A percentile compares a stretch with the other conserved stretches of the same genome.
These are phyloP conservation scores for Sceloporus undulatus DNA, from an alignment of 2,113 vertebrate genomes.

Conservation along the genomic window DNA sequence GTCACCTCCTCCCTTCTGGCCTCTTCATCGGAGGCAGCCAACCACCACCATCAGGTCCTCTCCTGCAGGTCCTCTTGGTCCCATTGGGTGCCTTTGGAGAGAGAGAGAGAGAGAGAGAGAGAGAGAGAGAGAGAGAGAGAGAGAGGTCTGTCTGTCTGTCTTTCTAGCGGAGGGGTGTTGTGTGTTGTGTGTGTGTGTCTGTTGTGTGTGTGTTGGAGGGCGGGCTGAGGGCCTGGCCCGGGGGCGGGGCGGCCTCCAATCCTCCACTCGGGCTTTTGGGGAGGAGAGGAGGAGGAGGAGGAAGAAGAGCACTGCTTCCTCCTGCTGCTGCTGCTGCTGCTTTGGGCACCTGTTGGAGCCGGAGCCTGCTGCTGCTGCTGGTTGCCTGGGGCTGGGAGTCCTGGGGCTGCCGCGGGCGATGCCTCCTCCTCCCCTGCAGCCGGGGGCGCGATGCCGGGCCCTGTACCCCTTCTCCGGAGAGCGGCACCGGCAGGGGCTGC, in stretches of 20 bases:
- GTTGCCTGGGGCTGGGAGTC: not conserved
- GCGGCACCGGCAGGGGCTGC: conserved; percentile 90
- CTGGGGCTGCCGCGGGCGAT: conserved; percentile 25
- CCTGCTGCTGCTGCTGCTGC: not conserved
- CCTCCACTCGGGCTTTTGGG: conserved; percentile 34
- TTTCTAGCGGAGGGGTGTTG: no score
- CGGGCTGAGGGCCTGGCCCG: conserved; percentile 30
- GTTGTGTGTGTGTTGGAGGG: conserved; percentile 15
- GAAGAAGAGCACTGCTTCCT: conserved; percentile 46
- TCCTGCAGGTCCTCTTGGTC: no score
- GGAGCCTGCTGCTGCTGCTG: not conserved
- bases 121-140: no score
- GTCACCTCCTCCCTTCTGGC: no score
- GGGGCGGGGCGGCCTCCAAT: conserved; percentile 21
- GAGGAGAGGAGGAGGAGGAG: conserved; percentile 57
- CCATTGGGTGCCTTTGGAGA: no score
- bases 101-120: no score
- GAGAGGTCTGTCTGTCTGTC: no score
- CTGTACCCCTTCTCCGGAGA: conserved; percentile 93
- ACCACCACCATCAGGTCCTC: no score
- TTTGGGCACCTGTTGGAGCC: conserved; percentile 38
- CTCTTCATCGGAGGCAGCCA: no score
- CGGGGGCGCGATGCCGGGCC: conserved; percentile 86
- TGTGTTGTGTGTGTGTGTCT: not conserved
- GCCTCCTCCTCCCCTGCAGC: conserved; percentile 48